These are phyloP conservation scores for Tanytarsus gracilentus DNA, from an alignment of 2,888 invertebrate genomes.

Conservation along the genomic window DNA sequence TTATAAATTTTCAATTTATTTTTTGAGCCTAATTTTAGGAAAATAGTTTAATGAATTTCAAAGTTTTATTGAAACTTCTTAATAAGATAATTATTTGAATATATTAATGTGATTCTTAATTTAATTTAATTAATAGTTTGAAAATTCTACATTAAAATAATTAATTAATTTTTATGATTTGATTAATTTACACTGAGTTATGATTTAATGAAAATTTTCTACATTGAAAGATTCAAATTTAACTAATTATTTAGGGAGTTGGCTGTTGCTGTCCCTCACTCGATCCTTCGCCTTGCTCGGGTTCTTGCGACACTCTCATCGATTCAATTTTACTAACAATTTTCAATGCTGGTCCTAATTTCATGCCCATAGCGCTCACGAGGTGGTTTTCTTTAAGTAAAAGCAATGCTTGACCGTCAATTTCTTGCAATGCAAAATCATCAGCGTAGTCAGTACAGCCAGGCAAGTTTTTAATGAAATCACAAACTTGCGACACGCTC, in stretches of 20 bases:
- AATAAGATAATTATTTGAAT: too few species aligned
- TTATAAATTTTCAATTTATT: too few species aligned
- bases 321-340: conserved; percentile 87
- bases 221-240: neutral
- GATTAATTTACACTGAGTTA: too few species aligned
- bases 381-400: conserved; percentile 88
- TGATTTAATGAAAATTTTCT: neutral
- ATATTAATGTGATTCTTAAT: too few species aligned
- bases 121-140: too few species aligned
- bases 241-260: neutral
- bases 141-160: too few species aligned
- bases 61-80: too few species aligned
- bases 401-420: conserved; percentile 90
- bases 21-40: too few species aligned
- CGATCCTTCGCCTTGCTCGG: neutral
- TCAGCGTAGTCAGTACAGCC: conserved; percentile 90
- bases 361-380: conserved; percentile 90
- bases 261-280: neutral
- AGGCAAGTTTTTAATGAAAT: conserved; percentile 78
- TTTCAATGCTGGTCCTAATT: conserved; percentile 90
- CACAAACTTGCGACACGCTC: conserved; percentile 78
- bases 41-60: too few species aligned
- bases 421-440: conserved; percentile 90
- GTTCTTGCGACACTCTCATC: conserved; percentile 47
- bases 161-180: too few species aligned